Base-by-base conservation (phyloP, 1,140 invertebrate species). In the Contarinia nasturtii region DNA sequence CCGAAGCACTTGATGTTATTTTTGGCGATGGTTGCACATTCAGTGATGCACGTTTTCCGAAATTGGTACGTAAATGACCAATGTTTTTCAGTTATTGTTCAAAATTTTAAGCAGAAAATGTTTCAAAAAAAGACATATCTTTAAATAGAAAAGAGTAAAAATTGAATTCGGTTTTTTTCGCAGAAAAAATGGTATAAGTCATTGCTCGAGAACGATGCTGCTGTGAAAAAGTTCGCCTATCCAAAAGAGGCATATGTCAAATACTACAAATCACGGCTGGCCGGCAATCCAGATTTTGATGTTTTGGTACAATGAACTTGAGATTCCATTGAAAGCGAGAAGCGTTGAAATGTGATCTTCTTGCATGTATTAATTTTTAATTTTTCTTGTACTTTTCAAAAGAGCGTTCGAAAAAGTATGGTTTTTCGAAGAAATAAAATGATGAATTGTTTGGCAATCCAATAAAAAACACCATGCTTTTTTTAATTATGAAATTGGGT, bases 281-380 rank as follows among this genome's bases (percentile, higher is more conserved):
- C 73, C 48, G 80, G 80, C 12, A 62, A 66, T 48, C 70, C 78
- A 12, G 71, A 85, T 52, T 85, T 82, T 54, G 80, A 85, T 55
- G 66, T 80, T 53, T 53, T 76, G 18, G 43, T 57, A 3, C 27
- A 27, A 27, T 27, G 27, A 27, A 27, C 27, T 27, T 27, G 10
- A 27, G 3, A 3, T 27, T 27, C 27, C 27, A 27, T 5, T 10
- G 10, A 3, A 27, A 27, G 54, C n/a, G n/a, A n/a, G n/a, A n/a
- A n/a, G n/a, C n/a, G n/a, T n/a, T n/a, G n/a, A n/a, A n/a, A n/a
- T n/a, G n/a, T n/a, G n/a, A n/a, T n/a, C n/a, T n/a, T n/a, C n/a
- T n/a, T n/a, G n/a, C 27, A 27, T 27, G 10, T 10, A 27, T 27
- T 27, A 3, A 5, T 27, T 27, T 27, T 27, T 27, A 27, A 27